Evolutionary conservation across 1,140 invertebrate genomes (phyloP), one percentile per base, ranked within the genome.

Genomic region (Drosophila nannoptera): DNA sequence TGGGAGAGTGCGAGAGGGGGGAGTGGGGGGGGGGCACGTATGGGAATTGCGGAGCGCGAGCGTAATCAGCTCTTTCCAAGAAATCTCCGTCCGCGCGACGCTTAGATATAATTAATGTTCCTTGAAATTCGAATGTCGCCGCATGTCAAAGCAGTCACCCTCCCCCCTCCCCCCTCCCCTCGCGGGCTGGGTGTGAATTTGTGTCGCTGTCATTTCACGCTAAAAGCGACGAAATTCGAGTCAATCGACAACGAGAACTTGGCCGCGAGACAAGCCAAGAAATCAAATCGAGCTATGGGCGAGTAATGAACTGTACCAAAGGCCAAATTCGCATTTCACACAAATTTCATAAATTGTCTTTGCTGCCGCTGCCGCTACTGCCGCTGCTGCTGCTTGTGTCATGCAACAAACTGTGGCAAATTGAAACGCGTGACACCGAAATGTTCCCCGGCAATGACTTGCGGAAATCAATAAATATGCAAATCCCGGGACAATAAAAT

Each of bases 81-180:
- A 64, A 64, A 38, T 35, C 6, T 31, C 22, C 1, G 22, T 22
- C 22, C 22, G 22, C 22, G 22, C 22, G 22, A 22, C 22, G 22
- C 22, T 22, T 22, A 22, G 22, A 22, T 22, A 22, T 22, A 22
- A 22, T 22, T 22, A 22, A 61, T 65, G 40, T 6, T 48, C 40
- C 54, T 52, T 70, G 68, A 70, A 70, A 70, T 70, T 65, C 66
- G 61, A 65, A 53, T 70, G 61, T 65, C 46, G 53, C 54, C 62
- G 48, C 62, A 59, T 53, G 54, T 46, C 45, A 69, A 55, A 46
- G 32, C 22, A 22, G 22, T 3, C 22, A 22, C 22, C 22, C n/a
- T n/a, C n/a, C n/a, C n/a, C n/a, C n/a, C n/a, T n/a, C n/a, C n/a
- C n/a, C n/a, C n/a, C n/a, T n/a, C n/a, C n/a, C n/a, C n/a, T n/a